Conservation (phyloP, 2,113 vertebrate genomes). For the Paedocypris sp. region DNA sequence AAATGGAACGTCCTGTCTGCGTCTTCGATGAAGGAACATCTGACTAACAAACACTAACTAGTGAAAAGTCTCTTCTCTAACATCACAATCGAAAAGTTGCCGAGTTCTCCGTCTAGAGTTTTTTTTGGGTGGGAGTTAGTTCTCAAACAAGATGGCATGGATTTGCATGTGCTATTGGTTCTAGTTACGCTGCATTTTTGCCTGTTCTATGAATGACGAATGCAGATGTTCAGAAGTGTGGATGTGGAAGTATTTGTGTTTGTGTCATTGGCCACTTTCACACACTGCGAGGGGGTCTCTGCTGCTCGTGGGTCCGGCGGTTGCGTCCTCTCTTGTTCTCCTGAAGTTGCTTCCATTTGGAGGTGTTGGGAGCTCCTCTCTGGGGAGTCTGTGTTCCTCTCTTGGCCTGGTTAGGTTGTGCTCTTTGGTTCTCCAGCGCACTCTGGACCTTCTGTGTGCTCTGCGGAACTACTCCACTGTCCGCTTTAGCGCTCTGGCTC, state of each 20-base stretch:
- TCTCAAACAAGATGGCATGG: no score
- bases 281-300: slow-evolving; percentile 94
- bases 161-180: slow-evolving; percentile 30
- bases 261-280: no score
- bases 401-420: slow-evolving; percentile 36
- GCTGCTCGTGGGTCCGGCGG: slow-evolving; percentile 95
- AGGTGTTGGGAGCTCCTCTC: slow-evolving; percentile 60
- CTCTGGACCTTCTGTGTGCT: slow-evolving; percentile 10
- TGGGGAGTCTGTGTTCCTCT: slow-evolving; percentile 23
- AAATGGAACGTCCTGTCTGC: neutral
- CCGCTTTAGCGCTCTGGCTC: slow-evolving; percentile 14
- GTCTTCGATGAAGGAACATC: slow-evolving; percentile 4
- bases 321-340: slow-evolving; percentile 97
- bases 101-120: slow-evolving; percentile 22
- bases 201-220: slow-evolving; percentile 3
- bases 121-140: neutral
- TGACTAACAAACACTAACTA: slow-evolving; percentile 14
- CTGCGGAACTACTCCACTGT: neutral
- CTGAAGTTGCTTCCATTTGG: slow-evolving; percentile 94
- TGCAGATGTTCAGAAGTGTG: slow-evolving; percentile 12
- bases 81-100: slow-evolving; percentile 8
- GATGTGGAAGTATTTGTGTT: slow-evolving; percentile 18
- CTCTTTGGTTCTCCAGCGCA: slow-evolving; percentile 28
- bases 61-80: neutral
- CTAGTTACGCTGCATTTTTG: slow-evolving; percentile 3